phyloP scores from a whole-genome alignment of 2,113 vertebrate genomes.

The Myocastor coypus region DNA sequence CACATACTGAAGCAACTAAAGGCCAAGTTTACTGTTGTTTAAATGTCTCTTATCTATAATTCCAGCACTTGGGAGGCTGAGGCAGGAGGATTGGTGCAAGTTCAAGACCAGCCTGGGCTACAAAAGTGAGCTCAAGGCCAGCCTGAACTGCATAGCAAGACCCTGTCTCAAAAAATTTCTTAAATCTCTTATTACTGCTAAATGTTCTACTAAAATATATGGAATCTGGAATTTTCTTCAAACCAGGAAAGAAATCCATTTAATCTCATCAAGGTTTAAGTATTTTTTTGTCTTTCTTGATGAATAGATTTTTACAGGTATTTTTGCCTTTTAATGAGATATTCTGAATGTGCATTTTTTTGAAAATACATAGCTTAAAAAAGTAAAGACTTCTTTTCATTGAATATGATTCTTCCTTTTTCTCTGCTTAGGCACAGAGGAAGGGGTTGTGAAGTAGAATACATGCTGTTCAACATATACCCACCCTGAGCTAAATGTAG shows the following conservation, averaged over 20 bases:
- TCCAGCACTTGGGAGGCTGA: no score
- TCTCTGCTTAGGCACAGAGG: neutral
- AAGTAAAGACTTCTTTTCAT: neutral
- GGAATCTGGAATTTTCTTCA: slow-evolving; percentile 46
- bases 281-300: slow-evolving; percentile 38
- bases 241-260: neutral
- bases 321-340: neutral
- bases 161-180: no score
- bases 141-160: no score
- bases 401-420: slow-evolving; percentile 6
- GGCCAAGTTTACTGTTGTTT: slow-evolving; percentile 3
- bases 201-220: slow-evolving; percentile 7
- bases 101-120: no score
- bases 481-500: neutral
- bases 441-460: neutral
- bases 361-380: slow-evolving; percentile 35
- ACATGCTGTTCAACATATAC: neutral
- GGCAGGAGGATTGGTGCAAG: no score
- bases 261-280: slow-evolving; percentile 44
- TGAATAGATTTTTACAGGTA: neutral
- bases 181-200: neutral
- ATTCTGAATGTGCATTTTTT: slow-evolving; percentile 52
- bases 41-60: neutral
- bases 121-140: no score
- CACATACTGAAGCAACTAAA: slow-evolving; percentile 35